Evolutionary conservation across 2,113 vertebrate species (phyloP).

Genomic region (Elephas maximus): DNA sequence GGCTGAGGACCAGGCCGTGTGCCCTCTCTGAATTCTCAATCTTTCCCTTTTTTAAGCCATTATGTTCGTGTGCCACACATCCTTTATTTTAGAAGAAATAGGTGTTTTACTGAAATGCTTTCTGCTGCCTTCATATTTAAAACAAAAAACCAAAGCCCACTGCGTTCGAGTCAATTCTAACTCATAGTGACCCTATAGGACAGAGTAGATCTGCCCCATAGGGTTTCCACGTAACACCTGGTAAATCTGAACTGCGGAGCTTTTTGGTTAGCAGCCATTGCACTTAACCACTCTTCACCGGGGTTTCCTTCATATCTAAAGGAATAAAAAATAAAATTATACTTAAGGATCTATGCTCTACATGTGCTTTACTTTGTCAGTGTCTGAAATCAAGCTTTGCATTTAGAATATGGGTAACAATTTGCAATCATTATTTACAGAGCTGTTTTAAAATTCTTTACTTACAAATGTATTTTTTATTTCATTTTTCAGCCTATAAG

Average conservation of each 20-base stretch:
- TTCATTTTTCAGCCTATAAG: conserved; percentile 88
- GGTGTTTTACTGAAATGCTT: not conserved
- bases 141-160: too few relatives aligned
- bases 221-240: too few relatives aligned
- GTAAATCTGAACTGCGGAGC: too few relatives aligned
- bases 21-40: not conserved
- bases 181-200: too few relatives aligned
- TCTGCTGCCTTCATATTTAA: not conserved
- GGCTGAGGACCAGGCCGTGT: not conserved
- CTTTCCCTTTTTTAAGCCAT: not conserved
- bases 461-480: conserved; percentile 53
- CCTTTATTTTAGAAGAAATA: not conserved
- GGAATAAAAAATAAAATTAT: not conserved
- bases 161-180: too few relatives aligned
- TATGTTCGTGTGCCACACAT: not conserved
- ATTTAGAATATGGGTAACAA: not conserved
- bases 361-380: not conserved
- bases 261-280: too few relatives aligned
- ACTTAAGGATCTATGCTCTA: not conserved
- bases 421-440: not conserved
- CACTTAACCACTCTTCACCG: too few relatives aligned
- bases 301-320: too few relatives aligned
- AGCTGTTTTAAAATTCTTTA: conserved; percentile 57
- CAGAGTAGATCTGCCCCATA: too few relatives aligned
- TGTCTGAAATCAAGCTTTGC: not conserved